phyloP scores from a whole-genome alignment of 2,888 invertebrate genomes.

The Trilocha varians region DNA sequence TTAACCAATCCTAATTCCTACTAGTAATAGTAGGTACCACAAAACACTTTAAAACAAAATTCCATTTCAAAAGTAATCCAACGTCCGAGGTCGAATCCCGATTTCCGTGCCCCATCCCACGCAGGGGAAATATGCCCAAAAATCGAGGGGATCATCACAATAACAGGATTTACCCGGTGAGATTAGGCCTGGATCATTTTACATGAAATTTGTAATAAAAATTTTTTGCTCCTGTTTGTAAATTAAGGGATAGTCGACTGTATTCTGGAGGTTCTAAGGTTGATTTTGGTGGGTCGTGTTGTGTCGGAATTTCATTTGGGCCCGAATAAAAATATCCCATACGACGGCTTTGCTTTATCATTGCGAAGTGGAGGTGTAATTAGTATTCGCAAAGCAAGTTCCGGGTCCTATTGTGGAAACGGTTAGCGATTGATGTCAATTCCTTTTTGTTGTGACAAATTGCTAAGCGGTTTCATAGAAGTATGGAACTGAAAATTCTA shows the following conservation, averaged over 20 bases:
- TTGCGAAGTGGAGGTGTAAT: slow-evolving; percentile 65
- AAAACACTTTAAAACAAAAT: too few relatives aligned
- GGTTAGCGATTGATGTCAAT: background rate
- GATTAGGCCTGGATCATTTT: slow-evolving; percentile 70
- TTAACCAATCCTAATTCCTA: too few relatives aligned
- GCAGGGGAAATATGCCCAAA: slow-evolving; percentile 9
- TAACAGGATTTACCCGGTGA: slow-evolving; percentile 68
- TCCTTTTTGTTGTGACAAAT: too few relatives aligned
- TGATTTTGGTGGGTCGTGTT: slow-evolving; percentile 11
- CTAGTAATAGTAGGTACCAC: too few relatives aligned
- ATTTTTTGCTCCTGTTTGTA: slow-evolving; percentile 31
- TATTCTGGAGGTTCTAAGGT: slow-evolving; percentile 14
- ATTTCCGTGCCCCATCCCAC: slow-evolving; percentile 18
- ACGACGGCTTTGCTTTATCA: slow-evolving; percentile 73
- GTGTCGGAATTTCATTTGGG: slow-evolving; percentile 62
- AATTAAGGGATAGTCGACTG: slow-evolving; percentile 10
- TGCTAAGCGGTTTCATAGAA: background rate
- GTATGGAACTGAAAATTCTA: too few relatives aligned
- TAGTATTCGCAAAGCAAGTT: slow-evolving; percentile 64
- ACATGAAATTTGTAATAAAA: slow-evolving; percentile 54
- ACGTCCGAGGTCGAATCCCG: slow-evolving; percentile 27
- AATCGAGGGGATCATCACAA: slow-evolving; percentile 58
- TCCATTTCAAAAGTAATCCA: too few relatives aligned
- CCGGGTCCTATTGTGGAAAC: slow-evolving; percentile 38
- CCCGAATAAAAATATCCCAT: slow-evolving; percentile 70